Base-by-base conservation (phyloP, 2,797 vertebrate species). In the Danio albolineatus region DNA sequence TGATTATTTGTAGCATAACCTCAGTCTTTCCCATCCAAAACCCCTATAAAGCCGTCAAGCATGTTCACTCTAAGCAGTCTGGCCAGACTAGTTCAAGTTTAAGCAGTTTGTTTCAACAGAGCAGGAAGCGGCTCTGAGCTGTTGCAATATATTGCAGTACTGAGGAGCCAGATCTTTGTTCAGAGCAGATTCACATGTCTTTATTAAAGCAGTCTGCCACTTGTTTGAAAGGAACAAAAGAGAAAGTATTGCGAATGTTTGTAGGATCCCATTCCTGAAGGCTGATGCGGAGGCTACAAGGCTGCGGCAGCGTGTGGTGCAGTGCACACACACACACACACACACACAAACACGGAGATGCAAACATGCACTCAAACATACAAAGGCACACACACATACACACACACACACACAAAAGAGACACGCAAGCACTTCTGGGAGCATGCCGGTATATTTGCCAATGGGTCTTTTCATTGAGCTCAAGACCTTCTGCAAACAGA, bases 401-500 rank as follows among this genome's bases (percentile, higher is more conserved):
- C 14, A 21, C 56, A 43, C 51, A 74, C 65, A 81, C 73, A 59
- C 75, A 85, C 60, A 86, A 84, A 85, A 72, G 67, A 86, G 69
- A 60, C 62, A 78, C 76, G 75, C 77, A 69, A 73, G 56, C 70
- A 69, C 83, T 75, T 83, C 81, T 85, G 83, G 84, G 87, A 88
- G 89, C 82, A 83, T 39, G 78, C 78, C 73, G 83, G 86, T 60
- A 73, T 89, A 87, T 89, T 89, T 88, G 86, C 88, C 78, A 48
- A 88, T 85, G 81, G 85, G 80, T 90, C 91, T 91, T 91, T 92
- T 93, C 91, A 93, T 76, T 73, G 78, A 87, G 87, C 89, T 85
- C 85, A 88, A 91, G 88, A 88, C 92, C 89, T 92, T 92, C 90
- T 88, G 86, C 87, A 73, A 90, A 90, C 88, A 89, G 81, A 89